Conservation (phyloP, 1,140 invertebrate genomes). For the Dendrolimus kikuchii region DNA sequence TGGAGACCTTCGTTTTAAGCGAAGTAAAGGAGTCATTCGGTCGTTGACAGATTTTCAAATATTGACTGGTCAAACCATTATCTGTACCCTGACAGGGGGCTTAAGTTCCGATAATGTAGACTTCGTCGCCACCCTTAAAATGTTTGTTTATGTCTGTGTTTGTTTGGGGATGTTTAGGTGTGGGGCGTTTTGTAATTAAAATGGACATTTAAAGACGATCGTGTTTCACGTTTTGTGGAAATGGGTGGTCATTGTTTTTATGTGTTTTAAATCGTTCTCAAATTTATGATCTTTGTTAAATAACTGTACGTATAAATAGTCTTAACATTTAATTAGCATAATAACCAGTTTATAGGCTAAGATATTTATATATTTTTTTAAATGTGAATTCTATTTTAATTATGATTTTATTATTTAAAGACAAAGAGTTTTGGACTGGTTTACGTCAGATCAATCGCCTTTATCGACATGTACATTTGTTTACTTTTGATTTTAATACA, state of each 20-base stretch:
- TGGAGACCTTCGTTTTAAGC: constrained; percentile 18
- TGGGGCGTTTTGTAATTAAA: constrained; percentile 44
- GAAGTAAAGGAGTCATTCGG: constrained; percentile 51
- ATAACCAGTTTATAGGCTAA: no score
- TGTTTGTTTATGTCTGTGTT: constrained; percentile 43
- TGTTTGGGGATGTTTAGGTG: constrained; percentile 29
- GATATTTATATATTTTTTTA: no score
- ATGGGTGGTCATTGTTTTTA: constrained; percentile 9
- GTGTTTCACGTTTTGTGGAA: constrained; percentile 10
- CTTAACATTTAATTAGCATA: no score
- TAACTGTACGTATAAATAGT: no score
- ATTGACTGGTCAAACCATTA: constrained; percentile 58
- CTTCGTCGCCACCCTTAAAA: constrained; percentile 46
- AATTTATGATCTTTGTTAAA: no score
- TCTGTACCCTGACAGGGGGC: constrained; percentile 38
- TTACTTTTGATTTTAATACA: no score
- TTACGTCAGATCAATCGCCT: no score
- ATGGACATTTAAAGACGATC: constrained; percentile 19
- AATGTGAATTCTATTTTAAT: no score
- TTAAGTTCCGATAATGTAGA: constrained; percentile 38
- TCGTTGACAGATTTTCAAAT: constrained; percentile 54
- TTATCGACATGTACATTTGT: no score
- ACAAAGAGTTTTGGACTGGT: no score
- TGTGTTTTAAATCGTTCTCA: constrained; percentile 2
- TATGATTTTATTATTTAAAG: no score